phyloP scores from a whole-genome alignment of 2,113 vertebrate species.

The Callopanchax toddi region DNA sequence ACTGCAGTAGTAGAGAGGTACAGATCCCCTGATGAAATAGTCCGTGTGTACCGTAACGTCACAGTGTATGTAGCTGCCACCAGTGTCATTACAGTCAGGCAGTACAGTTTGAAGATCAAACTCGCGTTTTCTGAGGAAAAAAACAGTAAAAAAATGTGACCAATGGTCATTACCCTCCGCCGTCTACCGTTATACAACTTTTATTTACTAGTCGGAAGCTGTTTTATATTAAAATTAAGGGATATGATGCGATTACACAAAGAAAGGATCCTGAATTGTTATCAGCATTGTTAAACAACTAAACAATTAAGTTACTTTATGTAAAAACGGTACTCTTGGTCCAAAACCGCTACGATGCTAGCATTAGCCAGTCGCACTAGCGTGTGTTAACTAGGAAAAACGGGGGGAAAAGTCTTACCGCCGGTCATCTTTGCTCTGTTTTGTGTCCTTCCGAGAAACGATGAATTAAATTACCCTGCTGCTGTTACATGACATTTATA shows the following conservation, averaged over 20 bases:
- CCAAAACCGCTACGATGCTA: slow-evolving; percentile 6
- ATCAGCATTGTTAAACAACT: neutral
- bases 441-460: neutral
- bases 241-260: neutral
- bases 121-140: slow-evolving; percentile 86
- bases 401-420: slow-evolving; percentile 48
- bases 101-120: slow-evolving; percentile 94
- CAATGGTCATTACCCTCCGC: neutral
- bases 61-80: slow-evolving; percentile 92
- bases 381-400: neutral
- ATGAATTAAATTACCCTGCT: neutral
- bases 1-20: slow-evolving; percentile 96
- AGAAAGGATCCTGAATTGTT: no score
- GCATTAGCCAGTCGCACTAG: slow-evolving; percentile 24
- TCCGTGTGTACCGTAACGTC: slow-evolving; percentile 89
- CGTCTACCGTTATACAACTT: neutral
- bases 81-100: slow-evolving; percentile 94
- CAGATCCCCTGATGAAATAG: slow-evolving; percentile 77
- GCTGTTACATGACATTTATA: slow-evolving; percentile 19
- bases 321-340: neutral
- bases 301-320: neutral
- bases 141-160: neutral
- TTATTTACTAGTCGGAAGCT: no score
- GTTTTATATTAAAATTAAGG: no score
- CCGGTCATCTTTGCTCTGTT: slow-evolving; percentile 51